Conservation (phyloP, 2,113 vertebrate species). For the Crotophaga sulcirostris region DNA sequence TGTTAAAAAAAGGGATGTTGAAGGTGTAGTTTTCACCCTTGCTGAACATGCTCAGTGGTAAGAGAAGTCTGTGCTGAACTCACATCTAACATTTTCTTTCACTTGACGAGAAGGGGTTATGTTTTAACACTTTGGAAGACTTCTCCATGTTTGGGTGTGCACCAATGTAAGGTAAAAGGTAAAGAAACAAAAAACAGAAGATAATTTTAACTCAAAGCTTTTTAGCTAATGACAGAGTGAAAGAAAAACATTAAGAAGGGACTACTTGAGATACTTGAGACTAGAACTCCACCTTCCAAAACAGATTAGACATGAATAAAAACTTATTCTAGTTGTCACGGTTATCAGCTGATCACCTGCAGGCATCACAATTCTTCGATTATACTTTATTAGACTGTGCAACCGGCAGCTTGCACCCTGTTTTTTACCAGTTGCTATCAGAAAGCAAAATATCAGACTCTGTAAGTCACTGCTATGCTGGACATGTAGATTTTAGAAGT, state of each 20-base stretch:
- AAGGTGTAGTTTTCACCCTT: not conserved
- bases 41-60: not conserved
- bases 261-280: not conserved
- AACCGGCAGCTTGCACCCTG: not conserved
- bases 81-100: not conserved
- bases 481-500: not conserved
- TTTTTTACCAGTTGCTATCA: not conserved
- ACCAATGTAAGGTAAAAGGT: not conserved
- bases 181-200: not conserved
- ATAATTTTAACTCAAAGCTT: not conserved
- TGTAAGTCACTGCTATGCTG: not conserved
- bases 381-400: not conserved
- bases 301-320: not conserved
- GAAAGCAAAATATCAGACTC: not conserved
- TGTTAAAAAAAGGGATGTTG: not conserved
- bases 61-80: not conserved
- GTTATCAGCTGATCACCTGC: not conserved
- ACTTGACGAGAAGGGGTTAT: not conserved
- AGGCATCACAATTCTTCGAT: slow-evolving; percentile 9
- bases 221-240: not conserved
- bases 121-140: not conserved
- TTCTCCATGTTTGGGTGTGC: not conserved
- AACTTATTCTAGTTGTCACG: not conserved
- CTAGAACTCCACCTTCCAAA: not conserved
- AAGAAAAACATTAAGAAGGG: not conserved